phyloP scores from a whole-genome alignment of 2,797 vertebrate genomes.

The Pangasius krempfi region DNA sequence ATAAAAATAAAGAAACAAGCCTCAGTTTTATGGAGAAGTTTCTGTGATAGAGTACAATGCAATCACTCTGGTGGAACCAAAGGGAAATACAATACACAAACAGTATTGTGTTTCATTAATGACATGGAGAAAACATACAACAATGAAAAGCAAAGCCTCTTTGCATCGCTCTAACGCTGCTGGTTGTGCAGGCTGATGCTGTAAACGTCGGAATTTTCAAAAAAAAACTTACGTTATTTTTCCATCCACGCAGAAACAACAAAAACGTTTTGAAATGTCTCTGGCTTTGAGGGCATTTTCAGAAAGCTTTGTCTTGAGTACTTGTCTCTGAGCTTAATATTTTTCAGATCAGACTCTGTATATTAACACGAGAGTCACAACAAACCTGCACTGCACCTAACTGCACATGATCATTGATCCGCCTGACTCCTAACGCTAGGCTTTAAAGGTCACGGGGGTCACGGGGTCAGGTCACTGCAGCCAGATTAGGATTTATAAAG shows the following conservation, averaged over 20 bases:
- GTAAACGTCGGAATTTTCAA: neutral
- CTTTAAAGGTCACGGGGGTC: slow-evolving; percentile 38
- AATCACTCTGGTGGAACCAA: too few species aligned
- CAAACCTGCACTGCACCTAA: slow-evolving; percentile 29
- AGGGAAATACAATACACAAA: neutral
- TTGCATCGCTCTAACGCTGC: neutral
- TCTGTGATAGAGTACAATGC: neutral
- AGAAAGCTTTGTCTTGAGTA: neutral
- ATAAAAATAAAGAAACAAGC: neutral
- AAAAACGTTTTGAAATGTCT: neutral
- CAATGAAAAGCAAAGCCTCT: neutral
- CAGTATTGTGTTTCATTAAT: neutral
- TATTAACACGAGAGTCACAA: neutral
- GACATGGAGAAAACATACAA: neutral
- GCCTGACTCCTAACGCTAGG: slow-evolving; percentile 5
- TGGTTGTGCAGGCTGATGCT: neutral
- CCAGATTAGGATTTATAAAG: slow-evolving; percentile 39
- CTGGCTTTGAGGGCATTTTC: neutral
- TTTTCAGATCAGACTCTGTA: neutral
- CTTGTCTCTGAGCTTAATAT: too few species aligned
- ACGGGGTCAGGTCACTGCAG: slow-evolving; percentile 42
- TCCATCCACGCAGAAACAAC: neutral
- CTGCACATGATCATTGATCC: slow-evolving; percentile 10
- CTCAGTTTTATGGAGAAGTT: neutral
- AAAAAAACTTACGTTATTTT: neutral